Percentiles rank a stretch among this genome's conserved stretches.
These are phyloP conservation scores for Nothoprocta perdicaria DNA, from an alignment of 2,113 vertebrate genomes.

Conservation along the genomic window DNA sequence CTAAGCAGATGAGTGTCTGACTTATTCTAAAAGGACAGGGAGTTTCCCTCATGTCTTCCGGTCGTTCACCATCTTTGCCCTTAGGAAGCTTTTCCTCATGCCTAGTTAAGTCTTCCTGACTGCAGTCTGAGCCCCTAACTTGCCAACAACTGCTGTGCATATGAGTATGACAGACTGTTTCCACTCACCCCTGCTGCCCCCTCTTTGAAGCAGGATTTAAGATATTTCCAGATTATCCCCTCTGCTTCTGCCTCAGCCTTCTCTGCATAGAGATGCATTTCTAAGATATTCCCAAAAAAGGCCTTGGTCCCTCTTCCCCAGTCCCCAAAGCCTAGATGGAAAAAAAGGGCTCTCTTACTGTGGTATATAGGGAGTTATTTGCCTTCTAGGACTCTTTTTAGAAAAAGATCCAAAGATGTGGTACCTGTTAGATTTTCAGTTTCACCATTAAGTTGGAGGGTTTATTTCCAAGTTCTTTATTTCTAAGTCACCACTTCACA, in stretches of 20 bases:
- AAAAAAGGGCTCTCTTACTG: neutral
- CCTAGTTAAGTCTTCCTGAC: neutral
- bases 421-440: neutral
- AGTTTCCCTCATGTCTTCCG: neutral
- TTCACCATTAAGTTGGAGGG: neutral
- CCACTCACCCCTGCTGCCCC: neutral
- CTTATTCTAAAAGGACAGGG: neutral
- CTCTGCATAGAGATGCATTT: neutral
- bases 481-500: neutral
- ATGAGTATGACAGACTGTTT: neutral
- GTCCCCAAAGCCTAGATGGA: neutral
- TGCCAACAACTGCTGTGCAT: neutral
- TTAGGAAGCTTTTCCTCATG: neutral
- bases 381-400: neutral
- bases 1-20: neutral
- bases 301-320: accelerated
- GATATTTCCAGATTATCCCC: neutral
- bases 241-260: neutral
- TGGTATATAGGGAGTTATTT: neutral
- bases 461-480: neutral
- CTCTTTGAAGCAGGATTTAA: neutral
- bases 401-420: neutral
- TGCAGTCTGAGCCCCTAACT: neutral
- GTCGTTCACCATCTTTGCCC: neutral
- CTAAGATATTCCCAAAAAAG: neutral